Percentiles rank a stretch among this genome's conserved stretches.
These are phyloP conservation scores for Cataglyphis rosenhaueri DNA, from an alignment of 2,888 invertebrate species.

Conservation along the genomic window DNA sequence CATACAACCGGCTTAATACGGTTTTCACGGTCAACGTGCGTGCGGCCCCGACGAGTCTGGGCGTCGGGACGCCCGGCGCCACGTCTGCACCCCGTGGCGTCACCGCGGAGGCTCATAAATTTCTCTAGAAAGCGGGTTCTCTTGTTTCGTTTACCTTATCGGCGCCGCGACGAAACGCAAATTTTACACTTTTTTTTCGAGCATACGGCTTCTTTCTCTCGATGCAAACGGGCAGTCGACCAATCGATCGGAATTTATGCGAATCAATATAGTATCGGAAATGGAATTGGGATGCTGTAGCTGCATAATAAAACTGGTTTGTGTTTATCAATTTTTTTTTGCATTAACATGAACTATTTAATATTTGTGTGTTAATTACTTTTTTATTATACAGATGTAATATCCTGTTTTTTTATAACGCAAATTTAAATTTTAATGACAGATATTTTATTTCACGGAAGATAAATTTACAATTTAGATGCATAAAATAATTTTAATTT, in stretches of 20 bases:
- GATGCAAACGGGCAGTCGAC: not conserved
- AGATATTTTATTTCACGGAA: not conserved
- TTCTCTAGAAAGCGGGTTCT: conserved; percentile 61
- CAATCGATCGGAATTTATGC: not conserved
- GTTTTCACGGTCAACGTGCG: conserved; percentile 82
- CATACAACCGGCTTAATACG: not conserved
- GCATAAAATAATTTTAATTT: not conserved
- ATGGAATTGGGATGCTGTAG: not conserved
- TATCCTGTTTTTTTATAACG: not conserved
- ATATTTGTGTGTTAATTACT: not conserved
- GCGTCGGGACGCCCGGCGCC: conserved; percentile 82
- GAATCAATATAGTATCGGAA: not conserved
- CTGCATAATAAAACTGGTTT: not conserved
- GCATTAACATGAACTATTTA: not conserved
- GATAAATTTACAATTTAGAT: not conserved
- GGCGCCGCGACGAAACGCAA: conserved; percentile 52
- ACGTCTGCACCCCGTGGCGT: conserved; percentile 72
- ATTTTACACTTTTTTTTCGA: conserved; percentile 53
- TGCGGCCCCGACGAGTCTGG: conserved; percentile 82
- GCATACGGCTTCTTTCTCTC: not conserved
- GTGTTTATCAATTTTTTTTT: not conserved
- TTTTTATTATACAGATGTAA: conserved; percentile 13
- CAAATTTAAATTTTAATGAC: not conserved
- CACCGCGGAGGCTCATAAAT: conserved; percentile 70
- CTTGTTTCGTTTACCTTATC: conserved; percentile 74